These are phyloP conservation scores for Quadroppia sp. DNA, from an alignment of 2,888 invertebrate genomes.

Conservation along the genomic window DNA sequence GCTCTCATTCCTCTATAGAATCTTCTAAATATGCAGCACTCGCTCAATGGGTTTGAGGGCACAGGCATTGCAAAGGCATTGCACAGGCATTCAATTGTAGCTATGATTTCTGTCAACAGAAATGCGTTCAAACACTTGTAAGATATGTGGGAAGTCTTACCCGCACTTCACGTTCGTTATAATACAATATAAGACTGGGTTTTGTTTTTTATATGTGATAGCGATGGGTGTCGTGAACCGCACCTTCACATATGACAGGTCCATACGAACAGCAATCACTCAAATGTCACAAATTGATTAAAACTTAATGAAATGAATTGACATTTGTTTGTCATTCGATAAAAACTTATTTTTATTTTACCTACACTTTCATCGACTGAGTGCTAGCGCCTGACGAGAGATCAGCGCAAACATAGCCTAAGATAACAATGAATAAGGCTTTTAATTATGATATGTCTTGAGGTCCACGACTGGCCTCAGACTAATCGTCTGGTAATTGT, in stretches of 20 bases:
- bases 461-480: not conserved
- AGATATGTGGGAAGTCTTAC: constrained; percentile 26
- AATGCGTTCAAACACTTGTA: constrained; percentile 21
- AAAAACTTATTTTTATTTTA: not conserved
- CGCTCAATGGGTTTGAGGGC: constrained; percentile 36
- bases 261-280: not conserved
- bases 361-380: no score
- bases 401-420: no score
- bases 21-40: constrained; percentile 28
- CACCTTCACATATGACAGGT: not conserved
- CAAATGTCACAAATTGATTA: not conserved
- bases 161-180: constrained; percentile 17
- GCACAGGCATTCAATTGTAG: constrained; percentile 1
- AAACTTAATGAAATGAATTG: no score
- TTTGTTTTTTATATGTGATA: not conserved
- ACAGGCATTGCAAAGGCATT: not conserved
- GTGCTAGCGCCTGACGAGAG: no score
- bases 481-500: not conserved
- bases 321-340: not conserved
- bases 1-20: not conserved
- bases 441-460: constrained; percentile 29
- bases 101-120: constrained; percentile 26
- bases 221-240: not conserved
- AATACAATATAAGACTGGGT: constrained; percentile 5
- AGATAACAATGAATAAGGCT: no score